Evolutionary conservation across 2,113 vertebrate genomes (phyloP), one percentile per base, ranked within the genome.

Genomic region (Mormoops blainvillei): DNA sequence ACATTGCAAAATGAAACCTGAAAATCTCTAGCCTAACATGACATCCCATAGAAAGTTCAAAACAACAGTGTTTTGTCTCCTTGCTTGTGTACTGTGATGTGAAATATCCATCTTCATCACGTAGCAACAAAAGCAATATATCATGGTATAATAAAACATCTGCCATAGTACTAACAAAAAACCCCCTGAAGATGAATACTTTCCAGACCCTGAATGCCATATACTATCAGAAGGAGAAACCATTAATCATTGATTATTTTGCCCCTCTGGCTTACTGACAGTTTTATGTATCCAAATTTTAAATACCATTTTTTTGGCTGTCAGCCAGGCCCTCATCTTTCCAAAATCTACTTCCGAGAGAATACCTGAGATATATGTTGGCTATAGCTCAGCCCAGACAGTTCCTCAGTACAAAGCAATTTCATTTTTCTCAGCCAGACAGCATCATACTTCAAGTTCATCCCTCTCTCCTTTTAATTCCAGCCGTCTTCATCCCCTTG

Each of bases 211-310:
- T 13, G 28, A 77, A 77, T 3, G 11, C 12, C 20, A 13, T n/a
- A 65, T 22, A 87, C 41, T 61, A 78, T 83, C 20, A 56, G 11
- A 18, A 86, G 16, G 45, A 78, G 6, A 67, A 61, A 63, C 74
- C 36, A 68, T 80, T 91, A 94, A 96, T 93, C 1, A 73, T 83
- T 93, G 81, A 22, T 96, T 95, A 38, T 76, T 82, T 93, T 96
- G 7, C 4, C n/a, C 19, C 14, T 89, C 71, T 86, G 28, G 50
- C 41, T 88, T 94, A 91, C 18, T 84, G 41, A 96, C 91, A 76
- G 58, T 67, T 65, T 67, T 81, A 87, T 68, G 33, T 19, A 33
- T 76, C 50, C 38, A 95, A 89, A 80, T 80, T 78, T 97, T 90
- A 91, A 96, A 84, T 80, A 61, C 58, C 33, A 43, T 87, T 58